A percentile compares a stretch with the other conserved stretches of the same genome.
These are phyloP conservation scores for Caenorhabditis sp. DNA, from an alignment of 2,888 invertebrate species.

Conservation along the genomic window DNA sequence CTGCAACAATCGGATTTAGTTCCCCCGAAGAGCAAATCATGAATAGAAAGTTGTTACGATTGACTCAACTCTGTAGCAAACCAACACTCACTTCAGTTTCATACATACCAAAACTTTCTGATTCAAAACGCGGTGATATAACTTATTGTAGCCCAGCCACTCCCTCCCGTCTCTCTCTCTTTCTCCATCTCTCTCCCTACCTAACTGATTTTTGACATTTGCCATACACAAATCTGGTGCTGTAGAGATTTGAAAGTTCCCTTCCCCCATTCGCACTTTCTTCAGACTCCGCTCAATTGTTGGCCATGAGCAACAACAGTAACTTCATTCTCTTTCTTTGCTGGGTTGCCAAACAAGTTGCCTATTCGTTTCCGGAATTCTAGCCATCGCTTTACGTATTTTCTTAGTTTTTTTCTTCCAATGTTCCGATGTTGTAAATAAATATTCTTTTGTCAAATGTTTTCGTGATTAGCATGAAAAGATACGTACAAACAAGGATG, in stretches of 20 bases:
- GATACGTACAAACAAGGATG: conserved; percentile 36
- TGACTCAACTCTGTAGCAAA: background rate
- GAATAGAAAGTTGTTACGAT: background rate
- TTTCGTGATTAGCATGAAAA: background rate
- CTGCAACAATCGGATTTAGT: conserved; percentile 75
- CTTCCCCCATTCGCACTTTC: conserved; percentile 8
- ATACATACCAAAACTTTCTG: conserved; percentile 39
- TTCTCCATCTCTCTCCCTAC: conserved; percentile 34
- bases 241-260: conserved; percentile 45
- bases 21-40: conserved; percentile 44
- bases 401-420: background rate
- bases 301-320: conserved; percentile 50
- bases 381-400: conserved; percentile 52
- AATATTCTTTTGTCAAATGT: conserved; percentile 12
- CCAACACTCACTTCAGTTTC: conserved; percentile 42
- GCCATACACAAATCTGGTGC: conserved; percentile 60
- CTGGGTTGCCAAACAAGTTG: conserved; percentile 59
- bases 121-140: conserved; percentile 47
- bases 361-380: conserved; percentile 53
- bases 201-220: conserved; percentile 44
- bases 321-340: conserved; percentile 13
- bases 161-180: conserved; percentile 16
- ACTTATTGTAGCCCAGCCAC: conserved; percentile 35
- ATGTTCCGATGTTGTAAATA: conserved; percentile 32
- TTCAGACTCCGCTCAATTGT: conserved; percentile 43